Percentiles rank a stretch among this genome's conserved stretches.
phyloP scores from a whole-genome alignment of 92 coral and sea anemone species.

The Epizoanthus scotinus region DNA sequence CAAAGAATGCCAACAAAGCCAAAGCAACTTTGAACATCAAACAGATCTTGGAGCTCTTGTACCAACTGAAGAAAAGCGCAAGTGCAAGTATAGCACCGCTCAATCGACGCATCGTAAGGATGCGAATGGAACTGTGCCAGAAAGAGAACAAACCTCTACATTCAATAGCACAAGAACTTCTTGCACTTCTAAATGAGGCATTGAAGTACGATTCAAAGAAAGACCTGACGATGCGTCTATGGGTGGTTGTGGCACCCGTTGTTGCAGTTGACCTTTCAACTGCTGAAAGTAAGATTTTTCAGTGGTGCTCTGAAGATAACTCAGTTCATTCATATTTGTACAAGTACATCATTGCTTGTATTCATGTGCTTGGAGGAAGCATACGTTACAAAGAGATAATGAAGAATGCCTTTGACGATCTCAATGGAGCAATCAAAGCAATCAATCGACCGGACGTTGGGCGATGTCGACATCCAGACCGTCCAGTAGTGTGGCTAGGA shows the following conservation, averaged over 20 bases:
- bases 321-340: conserved; percentile 54
- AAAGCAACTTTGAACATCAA: too few species aligned
- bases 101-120: too few species aligned
- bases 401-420: conserved; percentile 47
- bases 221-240: conserved; percentile 68
- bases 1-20: too few species aligned
- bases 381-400: conserved; percentile 35
- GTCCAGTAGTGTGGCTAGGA: conserved; percentile 72
- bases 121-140: too few species aligned
- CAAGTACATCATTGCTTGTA: conserved; percentile 59
- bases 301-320: conserved; percentile 60
- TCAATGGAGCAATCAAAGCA: conserved; percentile 27
- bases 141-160: too few species aligned
- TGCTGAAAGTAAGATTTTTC: conserved; percentile 50
- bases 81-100: too few species aligned
- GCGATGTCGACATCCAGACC: conserved; percentile 56
- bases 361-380: conserved; percentile 59
- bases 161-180: too few species aligned
- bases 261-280: conserved; percentile 47
- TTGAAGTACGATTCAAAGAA: conserved; percentile 29
- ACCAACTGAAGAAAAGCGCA: too few species aligned
- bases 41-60: too few species aligned
- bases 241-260: conserved; percentile 63
- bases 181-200: conserved; percentile 58
- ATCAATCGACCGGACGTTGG: conserved; percentile 60